Percentiles rank a stretch among this genome's conserved stretches.
Evolutionary conservation across 2,888 invertebrate species (phyloP).

Genomic region (Drosophila lacicola): DNA sequence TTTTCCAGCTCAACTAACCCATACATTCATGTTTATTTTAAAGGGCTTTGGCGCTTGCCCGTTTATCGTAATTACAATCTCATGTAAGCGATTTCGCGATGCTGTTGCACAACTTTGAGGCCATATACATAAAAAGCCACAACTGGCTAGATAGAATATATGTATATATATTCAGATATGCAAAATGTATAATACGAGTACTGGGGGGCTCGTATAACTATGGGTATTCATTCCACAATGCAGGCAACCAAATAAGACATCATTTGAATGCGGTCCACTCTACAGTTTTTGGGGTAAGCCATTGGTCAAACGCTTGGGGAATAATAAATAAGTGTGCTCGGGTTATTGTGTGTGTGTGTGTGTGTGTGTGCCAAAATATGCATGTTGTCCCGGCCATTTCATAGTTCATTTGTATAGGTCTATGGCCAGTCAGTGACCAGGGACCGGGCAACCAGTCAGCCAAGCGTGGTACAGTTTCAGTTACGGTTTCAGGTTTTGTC

Average conservation of each 20-base stretch:
- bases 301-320: constrained; percentile 81
- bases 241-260: constrained; percentile 78
- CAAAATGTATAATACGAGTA: constrained; percentile 26
- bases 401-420: constrained; percentile 77
- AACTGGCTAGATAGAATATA: constrained; percentile 30
- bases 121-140: constrained; percentile 63
- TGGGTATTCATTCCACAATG: constrained; percentile 62
- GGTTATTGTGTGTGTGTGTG: constrained; percentile 28
- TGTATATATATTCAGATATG: constrained; percentile 18
- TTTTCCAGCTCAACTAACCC: constrained; percentile 4
- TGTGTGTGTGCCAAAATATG: constrained; percentile 60
- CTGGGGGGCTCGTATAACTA: constrained; percentile 38
- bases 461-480: constrained; percentile 66
- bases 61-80: constrained; percentile 82
- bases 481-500: constrained; percentile 51
- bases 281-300: constrained; percentile 64
- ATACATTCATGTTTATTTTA: constrained; percentile 58
- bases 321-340: constrained; percentile 77
- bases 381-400: constrained; percentile 77
- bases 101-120: constrained; percentile 77
- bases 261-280: constrained; percentile 75
- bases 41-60: constrained; percentile 62
- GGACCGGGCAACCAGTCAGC: constrained; percentile 38
- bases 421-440: constrained; percentile 25
- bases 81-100: constrained; percentile 78